Evolutionary conservation across 2,113 vertebrate species (phyloP).

Genomic region (Chionomys nivalis): DNA sequence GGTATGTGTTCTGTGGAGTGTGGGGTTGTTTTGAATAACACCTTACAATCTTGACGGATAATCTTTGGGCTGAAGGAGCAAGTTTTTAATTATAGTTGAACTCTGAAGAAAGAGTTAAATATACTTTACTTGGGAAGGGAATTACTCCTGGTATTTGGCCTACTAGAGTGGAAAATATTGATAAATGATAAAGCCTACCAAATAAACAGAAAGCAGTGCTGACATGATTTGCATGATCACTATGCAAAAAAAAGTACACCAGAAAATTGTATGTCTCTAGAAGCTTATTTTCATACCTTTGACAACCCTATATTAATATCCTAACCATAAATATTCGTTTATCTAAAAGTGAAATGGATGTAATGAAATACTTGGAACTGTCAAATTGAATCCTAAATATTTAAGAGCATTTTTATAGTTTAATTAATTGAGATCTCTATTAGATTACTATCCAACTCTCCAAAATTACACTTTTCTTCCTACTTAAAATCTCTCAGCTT

Average conservation of each 20-base stretch:
- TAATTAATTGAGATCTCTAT: constrained; percentile 41
- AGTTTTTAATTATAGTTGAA: constrained; percentile 60
- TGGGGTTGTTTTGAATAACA: constrained; percentile 61
- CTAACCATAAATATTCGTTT: constrained; percentile 48
- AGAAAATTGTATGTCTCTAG: constrained; percentile 18
- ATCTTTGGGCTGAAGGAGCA: constrained; percentile 58
- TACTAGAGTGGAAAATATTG: constrained; percentile 24
- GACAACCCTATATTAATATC: constrained; percentile 44
- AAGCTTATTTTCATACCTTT: constrained; percentile 64
- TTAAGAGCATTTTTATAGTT: constrained; percentile 54
- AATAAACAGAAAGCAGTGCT: constrained; percentile 62
- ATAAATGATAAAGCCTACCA: constrained; percentile 59
- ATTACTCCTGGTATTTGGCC: constrained; percentile 56
- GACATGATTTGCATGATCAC: constrained; percentile 55
- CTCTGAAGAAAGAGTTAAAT: constrained; percentile 66
- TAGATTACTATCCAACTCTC: constrained; percentile 5
- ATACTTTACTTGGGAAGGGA: constrained; percentile 58
- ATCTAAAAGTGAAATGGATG: constrained; percentile 45
- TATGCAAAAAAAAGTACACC: constrained; percentile 23
- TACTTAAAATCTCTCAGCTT: constrained; percentile 45
- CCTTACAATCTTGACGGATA: constrained; percentile 7
- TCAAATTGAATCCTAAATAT: constrained; percentile 57
- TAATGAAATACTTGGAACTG: constrained; percentile 56
- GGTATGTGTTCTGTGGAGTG: not conserved
- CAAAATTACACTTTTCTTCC: not conserved